A percentile compares a stretch with the other conserved stretches of the same genome.
These are phyloP conservation scores for Sminthurides aquaticus DNA, from an alignment of 2,888 invertebrate species.

Conservation along the genomic window DNA sequence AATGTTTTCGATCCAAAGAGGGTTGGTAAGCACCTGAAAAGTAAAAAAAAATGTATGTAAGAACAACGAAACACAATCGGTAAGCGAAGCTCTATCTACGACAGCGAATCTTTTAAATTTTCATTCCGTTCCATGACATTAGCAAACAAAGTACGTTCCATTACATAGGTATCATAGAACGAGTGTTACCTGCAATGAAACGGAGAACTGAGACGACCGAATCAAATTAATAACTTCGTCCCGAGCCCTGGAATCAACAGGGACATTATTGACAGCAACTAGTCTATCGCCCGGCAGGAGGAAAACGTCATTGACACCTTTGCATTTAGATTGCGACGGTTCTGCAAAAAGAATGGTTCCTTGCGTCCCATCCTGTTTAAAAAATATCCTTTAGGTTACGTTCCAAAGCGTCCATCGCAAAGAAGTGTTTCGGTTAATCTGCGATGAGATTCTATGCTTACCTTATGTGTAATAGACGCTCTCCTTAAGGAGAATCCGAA, in stretches of 20 bases:
- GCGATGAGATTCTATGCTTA: too few species aligned
- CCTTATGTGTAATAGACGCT: constrained; percentile 58
- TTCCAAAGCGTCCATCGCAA: background rate
- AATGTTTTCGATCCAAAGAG: constrained; percentile 41
- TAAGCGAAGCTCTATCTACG: too few species aligned
- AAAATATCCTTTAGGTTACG: background rate
- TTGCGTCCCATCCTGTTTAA: constrained; percentile 32
- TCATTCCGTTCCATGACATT: too few species aligned
- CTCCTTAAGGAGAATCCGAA: constrained; percentile 89
- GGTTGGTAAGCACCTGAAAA: constrained; percentile 33
- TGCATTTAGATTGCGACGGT: constrained; percentile 29
- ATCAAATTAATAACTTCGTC: constrained; percentile 92
- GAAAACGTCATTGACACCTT: constrained; percentile 33
- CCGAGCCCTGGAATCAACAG: constrained; percentile 74
- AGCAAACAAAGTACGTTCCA: too few species aligned
- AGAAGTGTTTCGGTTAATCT: too few species aligned
- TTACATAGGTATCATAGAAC: too few species aligned
- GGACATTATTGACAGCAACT: constrained; percentile 78
- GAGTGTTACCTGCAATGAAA: constrained; percentile 78
- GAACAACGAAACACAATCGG: too few species aligned
- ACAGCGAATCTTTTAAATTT: too few species aligned
- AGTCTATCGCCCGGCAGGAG: constrained; percentile 89
- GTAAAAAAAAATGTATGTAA: background rate
- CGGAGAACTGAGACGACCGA: constrained; percentile 71
- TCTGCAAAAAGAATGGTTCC: constrained; percentile 37